phyloP scores from a whole-genome alignment of 2,888 invertebrate genomes.

The Cephonodes hylas region DNA sequence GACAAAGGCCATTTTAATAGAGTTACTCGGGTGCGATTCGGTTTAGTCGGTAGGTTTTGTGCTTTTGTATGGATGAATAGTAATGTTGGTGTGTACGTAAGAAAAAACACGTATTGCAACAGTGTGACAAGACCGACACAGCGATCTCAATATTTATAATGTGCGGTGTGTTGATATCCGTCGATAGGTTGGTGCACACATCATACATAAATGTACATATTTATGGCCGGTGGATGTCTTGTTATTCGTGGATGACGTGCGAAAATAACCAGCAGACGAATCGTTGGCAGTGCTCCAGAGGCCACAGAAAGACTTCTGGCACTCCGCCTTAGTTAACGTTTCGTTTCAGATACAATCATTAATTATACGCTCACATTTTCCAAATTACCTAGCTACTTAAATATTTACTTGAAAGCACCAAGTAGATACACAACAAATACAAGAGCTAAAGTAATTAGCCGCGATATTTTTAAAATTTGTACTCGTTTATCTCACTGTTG shows the following conservation, averaged over 20 bases:
- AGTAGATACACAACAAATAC: background rate
- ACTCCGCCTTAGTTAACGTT: slow-evolving; percentile 46
- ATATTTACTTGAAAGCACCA: background rate
- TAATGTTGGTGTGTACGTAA: slow-evolving; percentile 22
- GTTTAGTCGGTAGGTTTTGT: slow-evolving; percentile 55
- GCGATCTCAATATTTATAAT: slow-evolving; percentile 5
- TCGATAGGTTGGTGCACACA: slow-evolving; percentile 2
- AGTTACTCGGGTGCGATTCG: slow-evolving; percentile 74
- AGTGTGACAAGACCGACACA: background rate
- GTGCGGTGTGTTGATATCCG: background rate
- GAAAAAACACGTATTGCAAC: background rate
- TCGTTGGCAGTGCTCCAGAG: slow-evolving; percentile 70
- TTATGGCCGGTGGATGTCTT: slow-evolving; percentile 38
- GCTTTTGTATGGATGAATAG: slow-evolving; percentile 44
- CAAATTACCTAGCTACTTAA: background rate
- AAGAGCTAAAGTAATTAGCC: background rate
- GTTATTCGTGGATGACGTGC: slow-evolving; percentile 70
- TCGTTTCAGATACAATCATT: slow-evolving; percentile 34
- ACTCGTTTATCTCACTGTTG: background rate
- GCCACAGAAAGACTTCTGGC: slow-evolving; percentile 61
- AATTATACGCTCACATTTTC: slow-evolving; percentile 21
- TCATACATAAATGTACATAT: slow-evolving; percentile 11
- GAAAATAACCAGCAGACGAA: slow-evolving; percentile 72
- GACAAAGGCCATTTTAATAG: slow-evolving; percentile 75
- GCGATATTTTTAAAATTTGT: background rate